Evolutionary conservation across 2,113 vertebrate genomes (phyloP).

Genomic region (Oophaga pumilio): DNA sequence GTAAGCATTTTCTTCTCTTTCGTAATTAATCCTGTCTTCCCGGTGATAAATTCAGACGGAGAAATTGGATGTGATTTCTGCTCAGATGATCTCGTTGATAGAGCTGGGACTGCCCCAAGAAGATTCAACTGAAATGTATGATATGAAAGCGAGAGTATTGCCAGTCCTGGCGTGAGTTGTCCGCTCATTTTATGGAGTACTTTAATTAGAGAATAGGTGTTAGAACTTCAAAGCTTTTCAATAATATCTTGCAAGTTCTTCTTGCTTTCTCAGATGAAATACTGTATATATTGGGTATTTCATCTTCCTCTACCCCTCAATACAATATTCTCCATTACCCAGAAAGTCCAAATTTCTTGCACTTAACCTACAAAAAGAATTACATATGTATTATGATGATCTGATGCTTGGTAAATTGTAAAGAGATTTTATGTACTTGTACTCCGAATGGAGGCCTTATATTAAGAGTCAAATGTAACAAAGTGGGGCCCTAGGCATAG

Average conservation of each 20-base stretch:
- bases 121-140: slow-evolving; percentile 27
- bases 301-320: neutral
- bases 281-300: neutral
- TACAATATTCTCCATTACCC: neutral
- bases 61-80: slow-evolving; percentile 62
- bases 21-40: slow-evolving; percentile 70
- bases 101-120: slow-evolving; percentile 58
- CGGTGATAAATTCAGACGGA: slow-evolving; percentile 64
- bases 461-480: neutral
- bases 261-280: neutral
- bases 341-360: neutral
- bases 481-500: neutral
- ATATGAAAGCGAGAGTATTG: neutral
- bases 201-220: slow-evolving; percentile 24
- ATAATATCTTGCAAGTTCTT: neutral
- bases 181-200: neutral
- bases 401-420: neutral
- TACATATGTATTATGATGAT: neutral
- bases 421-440: neutral
- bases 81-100: slow-evolving; percentile 54
- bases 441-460: neutral
- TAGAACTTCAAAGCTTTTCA: slow-evolving; percentile 15
- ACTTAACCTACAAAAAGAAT: slow-evolving; percentile 12
- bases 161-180: neutral
- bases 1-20: slow-evolving; percentile 62